phyloP scores from a whole-genome alignment of 1,140 invertebrate genomes.

The Drosophila orena region DNA sequence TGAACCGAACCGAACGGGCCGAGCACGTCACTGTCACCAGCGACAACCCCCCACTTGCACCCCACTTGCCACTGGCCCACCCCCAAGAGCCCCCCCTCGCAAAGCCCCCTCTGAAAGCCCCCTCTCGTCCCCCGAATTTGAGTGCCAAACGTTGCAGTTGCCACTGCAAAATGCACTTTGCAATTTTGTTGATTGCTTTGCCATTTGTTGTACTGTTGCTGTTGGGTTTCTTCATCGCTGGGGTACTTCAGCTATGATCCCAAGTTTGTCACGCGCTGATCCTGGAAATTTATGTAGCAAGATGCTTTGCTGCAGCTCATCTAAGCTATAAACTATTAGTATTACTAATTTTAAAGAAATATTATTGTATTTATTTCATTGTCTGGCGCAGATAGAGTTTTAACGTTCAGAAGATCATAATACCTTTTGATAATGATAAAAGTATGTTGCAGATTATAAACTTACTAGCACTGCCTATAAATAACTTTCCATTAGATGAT shows the following conservation, averaged over 20 bases:
- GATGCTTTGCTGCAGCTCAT: no score
- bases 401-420: no score
- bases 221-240: constrained; percentile 9
- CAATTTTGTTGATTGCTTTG: constrained; percentile 82
- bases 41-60: constrained; percentile 31
- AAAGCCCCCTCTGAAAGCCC: neutral
- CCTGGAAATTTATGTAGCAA: no score
- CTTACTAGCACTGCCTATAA: no score
- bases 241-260: constrained; percentile 1
- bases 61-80: constrained; percentile 15
- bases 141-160: constrained; percentile 77
- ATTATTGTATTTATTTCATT: no score
- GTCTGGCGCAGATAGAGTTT: no score
- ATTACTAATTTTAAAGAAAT: no score
- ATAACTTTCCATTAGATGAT: no score
- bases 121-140: constrained; percentile 27
- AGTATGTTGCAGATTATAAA: no score
- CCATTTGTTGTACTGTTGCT: constrained; percentile 68
- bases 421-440: no score
- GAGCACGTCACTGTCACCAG: constrained; percentile 78
- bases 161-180: constrained; percentile 80
- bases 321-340: no score
- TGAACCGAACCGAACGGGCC: constrained; percentile 71
- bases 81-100: neutral
- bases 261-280: neutral